Evolutionary conservation across 2,797 vertebrate species (phyloP), one percentile per base, ranked within the genome.

Genomic region (Vipera ursinii): DNA sequence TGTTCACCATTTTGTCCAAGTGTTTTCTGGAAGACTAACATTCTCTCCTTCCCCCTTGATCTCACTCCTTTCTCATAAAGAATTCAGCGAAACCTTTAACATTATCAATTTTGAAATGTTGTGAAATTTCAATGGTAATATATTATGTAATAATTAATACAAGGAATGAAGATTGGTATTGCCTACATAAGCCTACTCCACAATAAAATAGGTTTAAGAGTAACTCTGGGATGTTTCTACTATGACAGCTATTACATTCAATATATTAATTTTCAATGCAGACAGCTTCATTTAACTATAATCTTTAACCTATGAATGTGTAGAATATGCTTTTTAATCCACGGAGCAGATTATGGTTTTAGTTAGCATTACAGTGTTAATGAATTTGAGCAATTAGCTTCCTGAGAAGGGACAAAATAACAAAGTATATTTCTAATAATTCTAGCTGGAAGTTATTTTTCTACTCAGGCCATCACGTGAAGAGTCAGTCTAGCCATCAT

Each of bases 391-490:
- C 65, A 65, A 92, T 82, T 85, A 6, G 44, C 82, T 38, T 17
- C 69, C 65, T 44, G 57, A 88, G 69, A 63, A 91, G 61, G 78
- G 48, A n/a, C 48, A 86, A 87, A 90, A 90, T 86, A 86, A 87
- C 87, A 86, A 92, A 89, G 10, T 69, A 78, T 55, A 89, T 28
- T 88, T 89, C 60, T 90, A 94, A 69, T 90, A 24, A 57, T 22
- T 61, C 53, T 65, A 91, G 22, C 20, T 85, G 73, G 59, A 28
- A 65, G 38, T 15, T 53, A 92, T 88, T 92, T 69, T 92, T 82
- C 51, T 65, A 51, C 20, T 88, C 86, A 65, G 32, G 32, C 59
- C 12, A 65, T 53, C 60, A 44, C 7, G 44, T 12, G 20, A 9
- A 48, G 20, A 48, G 73, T 69, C 63, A 51, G 12, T 57, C 28